Evolutionary conservation across 2,797 vertebrate species (phyloP), one percentile per base, ranked within the genome.

Genomic region (Tangara arthus): DNA sequence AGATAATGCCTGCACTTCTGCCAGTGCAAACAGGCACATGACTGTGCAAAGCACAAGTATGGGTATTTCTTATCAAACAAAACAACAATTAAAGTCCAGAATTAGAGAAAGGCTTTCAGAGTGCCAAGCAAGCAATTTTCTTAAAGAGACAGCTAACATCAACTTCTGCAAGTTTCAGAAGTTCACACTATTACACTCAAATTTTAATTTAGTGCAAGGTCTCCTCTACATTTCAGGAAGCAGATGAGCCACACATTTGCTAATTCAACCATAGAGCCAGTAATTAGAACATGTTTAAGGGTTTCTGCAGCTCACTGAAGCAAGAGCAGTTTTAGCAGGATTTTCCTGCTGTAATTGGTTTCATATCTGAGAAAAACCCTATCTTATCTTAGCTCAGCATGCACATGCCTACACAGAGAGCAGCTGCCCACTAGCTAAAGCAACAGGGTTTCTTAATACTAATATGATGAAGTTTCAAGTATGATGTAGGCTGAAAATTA

Each of bases 241-340:
- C 0, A 0, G n/a, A 84, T 46, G 53, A 95, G n/a, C 66, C 66
- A 78, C 76, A 22, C 66, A 63, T 56, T 56, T 64, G 61, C 75
- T 89, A 95, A 84, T 37, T 46, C 83, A 87, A 12, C 73, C 50
- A 68, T 3, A 55, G 42, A 92, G 66, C 26, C 27, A 49, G 65
- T 68, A 92, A 92, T 93, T 82, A 87, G 12, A 84, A 56, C 24
- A 27, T 1, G 26, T 24, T 82, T 56, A 82, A 85, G 37, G 79
- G 73, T 53, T 92, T 93, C 83, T 90, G 72, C 79, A 91, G 76
- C 83, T 50, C 71, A 78, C 64, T 96, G 84, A 91, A 92, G 93
- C 95, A 96, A 95, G 78, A 94, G 69, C 75, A 89, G 44, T 93
- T 88, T 76, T 15, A 95, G 86, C 95, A 91, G 76, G 94, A 93